Base-by-base conservation (phyloP, 2,113 vertebrate genomes). In the Phasianus colchicus region DNA sequence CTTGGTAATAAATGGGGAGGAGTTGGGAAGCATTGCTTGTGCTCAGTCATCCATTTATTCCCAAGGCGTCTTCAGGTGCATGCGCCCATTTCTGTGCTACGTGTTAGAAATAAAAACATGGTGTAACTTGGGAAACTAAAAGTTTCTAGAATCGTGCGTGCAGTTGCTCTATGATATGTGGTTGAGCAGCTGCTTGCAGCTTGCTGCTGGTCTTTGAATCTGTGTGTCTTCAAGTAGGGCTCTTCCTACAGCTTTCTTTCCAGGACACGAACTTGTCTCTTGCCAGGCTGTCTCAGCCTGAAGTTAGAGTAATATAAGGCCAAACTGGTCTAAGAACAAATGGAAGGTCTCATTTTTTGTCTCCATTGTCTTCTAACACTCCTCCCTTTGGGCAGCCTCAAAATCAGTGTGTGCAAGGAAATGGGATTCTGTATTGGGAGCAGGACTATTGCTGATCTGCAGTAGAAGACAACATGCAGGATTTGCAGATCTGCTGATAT, bases 171-270 rank as follows among this genome's bases (percentile, higher is more conserved):
- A 9, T 36, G 72, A 32, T 52, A 2, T 20, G 42, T 43, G 29
- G 64, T 32, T 4, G 0, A 54, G 22, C 27, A 69, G 48, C 63
- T 36, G 63, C 60, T 83, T 22, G 10, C 45, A 45, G 67, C 45
- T 27, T 38, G 21, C 76, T 77, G 30, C 43, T 22, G 25, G 52
- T 27, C 47, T 19, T 63, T 9, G 11, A 24, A 13, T 32, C 7
- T 19, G 24, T 7, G n/a, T n/a, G 5, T 43, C 42, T 42, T 34
- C 34, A 66, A 3, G 0, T 6, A 9, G 19, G 11, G 45, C 29
- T 21, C 29, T 75, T 87, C 61, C 69, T 45, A 8, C 42, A 87
- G 75, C 45, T 15, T 48, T 48, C 57, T 73, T 52, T 43, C 66
- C 52, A 75, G 74, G 42, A 70, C 27, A 42, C 0, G 2, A 30